phyloP scores from a whole-genome alignment of 2,888 invertebrate genomes.

The Eudasyphora cyanicolor region DNA sequence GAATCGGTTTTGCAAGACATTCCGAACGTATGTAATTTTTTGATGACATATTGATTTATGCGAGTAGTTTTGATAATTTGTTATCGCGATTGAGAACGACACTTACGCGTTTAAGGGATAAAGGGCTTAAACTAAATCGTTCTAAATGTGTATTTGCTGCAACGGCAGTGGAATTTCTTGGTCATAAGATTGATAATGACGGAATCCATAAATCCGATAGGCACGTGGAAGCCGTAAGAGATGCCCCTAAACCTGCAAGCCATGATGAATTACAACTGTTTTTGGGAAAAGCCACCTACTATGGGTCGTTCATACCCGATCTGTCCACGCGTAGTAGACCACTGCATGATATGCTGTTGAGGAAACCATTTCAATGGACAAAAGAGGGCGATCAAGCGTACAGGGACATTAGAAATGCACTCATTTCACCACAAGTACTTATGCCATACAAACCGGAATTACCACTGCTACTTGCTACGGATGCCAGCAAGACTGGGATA shows the following conservation, averaged over 20 bases:
- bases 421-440: conserved; percentile 22
- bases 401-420: too few species aligned
- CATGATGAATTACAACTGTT: neutral
- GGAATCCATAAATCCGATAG: too few species aligned
- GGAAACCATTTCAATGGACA: conserved; percentile 8
- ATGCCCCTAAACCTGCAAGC: neutral
- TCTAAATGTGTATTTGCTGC: conserved; percentile 40
- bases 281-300: too few species aligned
- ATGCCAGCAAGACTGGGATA: conserved; percentile 26
- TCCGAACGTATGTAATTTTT: too few species aligned
- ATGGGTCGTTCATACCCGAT: neutral
- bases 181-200: conserved; percentile 47
- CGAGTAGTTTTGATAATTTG: conserved; percentile 31
- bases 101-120: neutral
- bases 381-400: too few species aligned
- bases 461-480: neutral
- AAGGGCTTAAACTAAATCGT: conserved; percentile 18
- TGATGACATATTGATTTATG: too few species aligned
- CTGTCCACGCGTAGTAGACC: conserved; percentile 28
- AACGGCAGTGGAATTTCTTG: conserved; percentile 32
- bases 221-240: too few species aligned
- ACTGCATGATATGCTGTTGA: neutral
- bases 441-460: conserved; percentile 39
- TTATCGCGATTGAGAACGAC: neutral
- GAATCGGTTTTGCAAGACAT: too few species aligned